Conservation (phyloP, 2,888 invertebrate species). For the Ophioninae sp. region DNA sequence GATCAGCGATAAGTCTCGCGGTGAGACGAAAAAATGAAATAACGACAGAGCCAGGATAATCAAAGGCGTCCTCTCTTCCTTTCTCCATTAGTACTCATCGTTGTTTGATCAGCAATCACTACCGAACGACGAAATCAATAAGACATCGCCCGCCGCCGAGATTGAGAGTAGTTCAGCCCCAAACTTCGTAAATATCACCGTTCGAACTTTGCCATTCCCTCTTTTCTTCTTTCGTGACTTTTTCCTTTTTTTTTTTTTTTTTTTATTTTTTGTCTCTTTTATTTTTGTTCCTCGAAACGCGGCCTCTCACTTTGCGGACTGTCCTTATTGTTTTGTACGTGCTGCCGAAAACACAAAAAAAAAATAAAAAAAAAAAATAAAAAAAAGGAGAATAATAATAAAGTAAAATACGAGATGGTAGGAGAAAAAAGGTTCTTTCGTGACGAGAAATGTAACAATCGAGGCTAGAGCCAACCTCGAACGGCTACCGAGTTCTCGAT, state of each 20-base stretch:
- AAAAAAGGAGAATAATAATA: no score
- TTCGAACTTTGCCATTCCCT: background rate
- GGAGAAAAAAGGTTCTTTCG: constrained; percentile 5
- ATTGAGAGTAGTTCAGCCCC: constrained; percentile 18
- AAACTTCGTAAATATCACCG: constrained; percentile 6
- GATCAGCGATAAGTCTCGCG: background rate
- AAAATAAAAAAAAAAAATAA: no score
- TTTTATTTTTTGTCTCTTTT: no score
- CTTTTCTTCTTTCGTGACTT: constrained; percentile 13
- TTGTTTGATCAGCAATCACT: constrained; percentile 51
- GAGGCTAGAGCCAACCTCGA: background rate
- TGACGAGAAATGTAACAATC: constrained; percentile 11
- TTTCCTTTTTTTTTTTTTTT: background rate
- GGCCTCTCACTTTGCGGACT: no score
- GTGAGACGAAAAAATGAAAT: background rate
- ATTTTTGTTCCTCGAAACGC: no score
- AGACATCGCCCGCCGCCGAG: background rate
- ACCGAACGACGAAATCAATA: constrained; percentile 28
- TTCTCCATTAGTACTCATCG: constrained; percentile 4
- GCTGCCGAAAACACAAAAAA: background rate
- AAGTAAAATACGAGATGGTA: background rate
- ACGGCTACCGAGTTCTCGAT: background rate
- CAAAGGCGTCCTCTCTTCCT: background rate
- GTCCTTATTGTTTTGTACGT: constrained; percentile 14
- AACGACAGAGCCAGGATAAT: background rate